Evolutionary conservation across 2,797 vertebrate species (phyloP), one percentile per base, ranked within the genome.

Genomic region (Lemur catta): DNA sequence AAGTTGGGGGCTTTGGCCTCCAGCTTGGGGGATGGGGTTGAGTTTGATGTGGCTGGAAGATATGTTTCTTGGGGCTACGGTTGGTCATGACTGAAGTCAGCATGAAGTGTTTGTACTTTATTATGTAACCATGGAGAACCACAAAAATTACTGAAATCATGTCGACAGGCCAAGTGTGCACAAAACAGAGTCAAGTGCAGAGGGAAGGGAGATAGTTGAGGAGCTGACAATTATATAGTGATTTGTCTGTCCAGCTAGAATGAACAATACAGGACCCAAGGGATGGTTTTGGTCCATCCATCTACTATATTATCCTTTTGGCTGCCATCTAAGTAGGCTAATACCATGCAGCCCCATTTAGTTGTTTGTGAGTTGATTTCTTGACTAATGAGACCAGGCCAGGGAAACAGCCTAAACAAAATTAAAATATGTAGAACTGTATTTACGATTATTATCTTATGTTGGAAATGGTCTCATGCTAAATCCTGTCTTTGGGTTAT

Each of bases 361-460:
- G 33, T 46, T 90, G 75, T 82, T 79, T 91, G 78, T 88, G 84
- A 89, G 82, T 84, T 91, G 46, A 48, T 48, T 50, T 84, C 76
- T 71, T 85, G 35, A 76, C 52, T 78, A 91, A 89, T 63, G 9
- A 11, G 38, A 43, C 46, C 9, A 87, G 50, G 43, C 11, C 35
- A 69, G 67, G 61, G 41, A 93, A 88, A 80, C 4, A 46, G 43
- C 20, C 55, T 79, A 41, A 82, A 87, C 33, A 79, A 88, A 93
- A 91, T 88, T 74, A 67, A 91, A 78, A 81, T 69, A 74, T 79
- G 38, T 75, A n/a, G 6, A 80, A 26, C 11, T 84, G 78, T 74
- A 50, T 57, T 76, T 93, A 57, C 46, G 46, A 78, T 96, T 84
- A 72, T 96, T 84, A 75, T 88, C 15, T 91, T 93, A 67, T 75